phyloP scores from a whole-genome alignment of 2,797 vertebrate genomes.

The Danio jaintianensis region DNA sequence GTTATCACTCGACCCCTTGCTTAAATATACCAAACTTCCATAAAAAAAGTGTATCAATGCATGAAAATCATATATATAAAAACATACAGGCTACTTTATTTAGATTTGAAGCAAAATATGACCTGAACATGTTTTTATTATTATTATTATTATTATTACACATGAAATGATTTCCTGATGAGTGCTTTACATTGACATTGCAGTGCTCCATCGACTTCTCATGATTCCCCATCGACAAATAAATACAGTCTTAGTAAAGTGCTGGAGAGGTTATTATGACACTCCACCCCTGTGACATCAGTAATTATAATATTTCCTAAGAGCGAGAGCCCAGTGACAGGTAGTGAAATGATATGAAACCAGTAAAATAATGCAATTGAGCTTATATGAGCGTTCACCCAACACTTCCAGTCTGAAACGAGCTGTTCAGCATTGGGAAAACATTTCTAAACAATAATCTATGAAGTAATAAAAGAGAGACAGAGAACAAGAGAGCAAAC shows the following conservation, averaged over 20 bases:
- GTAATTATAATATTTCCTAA: constrained; percentile 13
- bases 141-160: background rate
- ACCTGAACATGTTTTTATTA: constrained; percentile 15
- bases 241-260: constrained; percentile 50
- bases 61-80: background rate
- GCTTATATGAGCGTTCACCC: background rate
- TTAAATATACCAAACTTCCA: background rate
- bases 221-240: constrained; percentile 35
- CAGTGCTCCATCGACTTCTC: background rate
- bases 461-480: constrained; percentile 3
- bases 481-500: constrained; percentile 5
- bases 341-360: background rate
- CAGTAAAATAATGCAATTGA: background rate
- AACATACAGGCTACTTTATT: background rate
- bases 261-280: constrained; percentile 25
- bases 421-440: too few species aligned
- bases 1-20: background rate
- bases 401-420: background rate
- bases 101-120: background rate
- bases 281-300: constrained; percentile 24
- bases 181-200: constrained; percentile 14
- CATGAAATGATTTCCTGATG: background rate
- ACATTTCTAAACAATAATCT: too few species aligned
- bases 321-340: constrained; percentile 34
- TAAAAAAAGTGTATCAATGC: background rate